Percentiles rank a stretch among this genome's conserved stretches.
Evolutionary conservation across 1,140 invertebrate species (phyloP).

Genomic region (Euborellia annulipes): DNA sequence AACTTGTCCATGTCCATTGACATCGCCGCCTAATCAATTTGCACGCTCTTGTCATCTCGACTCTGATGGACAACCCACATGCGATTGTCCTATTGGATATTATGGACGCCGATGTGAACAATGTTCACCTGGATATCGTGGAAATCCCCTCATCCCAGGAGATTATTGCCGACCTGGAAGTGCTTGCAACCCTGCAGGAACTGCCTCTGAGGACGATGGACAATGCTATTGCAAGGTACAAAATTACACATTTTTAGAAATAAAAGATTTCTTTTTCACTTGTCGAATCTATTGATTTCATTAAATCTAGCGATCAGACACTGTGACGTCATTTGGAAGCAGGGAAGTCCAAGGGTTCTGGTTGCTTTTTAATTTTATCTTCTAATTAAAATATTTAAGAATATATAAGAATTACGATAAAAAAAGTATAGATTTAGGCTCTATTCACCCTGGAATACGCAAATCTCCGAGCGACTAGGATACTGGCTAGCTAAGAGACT

Average conservation of each 20-base stretch:
- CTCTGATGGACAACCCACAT: conserved; percentile 60
- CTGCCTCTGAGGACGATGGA: conserved; percentile 28
- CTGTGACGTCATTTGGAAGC: too few relatives aligned
- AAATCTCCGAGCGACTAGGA: too few relatives aligned
- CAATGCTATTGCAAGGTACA: conserved; percentile 69
- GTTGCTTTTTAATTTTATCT: too few relatives aligned
- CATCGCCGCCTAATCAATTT: conserved; percentile 55
- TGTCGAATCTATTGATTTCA: too few relatives aligned
- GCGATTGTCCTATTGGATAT: conserved; percentile 75
- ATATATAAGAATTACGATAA: too few relatives aligned
- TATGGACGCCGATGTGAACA: conserved; percentile 65
- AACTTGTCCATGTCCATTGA: conserved; percentile 78
- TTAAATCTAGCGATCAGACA: too few relatives aligned
- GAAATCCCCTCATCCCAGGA: conserved; percentile 55
- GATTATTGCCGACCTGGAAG: conserved; percentile 35
- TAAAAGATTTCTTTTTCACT: too few relatives aligned
- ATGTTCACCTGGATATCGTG: conserved; percentile 58
- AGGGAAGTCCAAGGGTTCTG: too few relatives aligned
- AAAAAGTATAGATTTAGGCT: too few relatives aligned
- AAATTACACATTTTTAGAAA: neutral
- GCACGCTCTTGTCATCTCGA: conserved; percentile 63
- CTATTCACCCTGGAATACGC: too few relatives aligned
- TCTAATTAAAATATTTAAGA: too few relatives aligned
- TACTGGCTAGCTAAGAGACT: too few relatives aligned
- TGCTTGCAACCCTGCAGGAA: conserved; percentile 43